These are phyloP conservation scores for Oreonectes daqikongensis DNA, from an alignment of 2,797 vertebrate species.

Conservation along the genomic window DNA sequence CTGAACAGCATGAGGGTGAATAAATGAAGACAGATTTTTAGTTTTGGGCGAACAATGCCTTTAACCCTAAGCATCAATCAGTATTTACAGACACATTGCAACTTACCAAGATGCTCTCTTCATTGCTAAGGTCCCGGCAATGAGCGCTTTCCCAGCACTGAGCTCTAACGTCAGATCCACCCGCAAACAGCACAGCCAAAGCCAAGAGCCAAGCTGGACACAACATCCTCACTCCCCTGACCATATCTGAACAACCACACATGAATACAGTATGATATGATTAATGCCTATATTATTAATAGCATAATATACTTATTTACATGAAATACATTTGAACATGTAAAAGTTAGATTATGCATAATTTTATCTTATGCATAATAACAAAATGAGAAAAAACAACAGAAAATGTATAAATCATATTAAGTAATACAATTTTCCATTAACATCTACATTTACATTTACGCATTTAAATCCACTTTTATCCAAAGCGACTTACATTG, in stretches of 20 bases:
- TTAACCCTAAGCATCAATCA: background rate
- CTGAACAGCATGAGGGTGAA: too few species aligned
- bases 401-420: too few species aligned
- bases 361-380: too few species aligned
- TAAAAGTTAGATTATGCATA: background rate
- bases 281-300: background rate
- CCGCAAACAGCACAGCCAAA: slow-evolving; percentile 72
- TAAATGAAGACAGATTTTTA: too few species aligned
- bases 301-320: background rate
- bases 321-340: background rate
- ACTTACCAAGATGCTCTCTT: slow-evolving; percentile 80
- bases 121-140: slow-evolving; percentile 79
- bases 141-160: slow-evolving; percentile 81
- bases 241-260: slow-evolving; percentile 34
- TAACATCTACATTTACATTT: too few species aligned
- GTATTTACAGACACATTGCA: background rate
- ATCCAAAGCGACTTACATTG: too few species aligned
- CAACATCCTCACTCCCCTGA: slow-evolving; percentile 68
- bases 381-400: too few species aligned
- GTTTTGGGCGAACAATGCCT: too few species aligned
- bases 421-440: too few species aligned
- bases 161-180: slow-evolving; percentile 63
- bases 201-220: slow-evolving; percentile 70
- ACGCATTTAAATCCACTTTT: too few species aligned
- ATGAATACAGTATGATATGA: background rate